Percentiles rank a stretch among this genome's conserved stretches.
These are phyloP conservation scores for Umimayanthus kanabou DNA, from an alignment of 92 coral and sea anemone species.

Conservation along the genomic window DNA sequence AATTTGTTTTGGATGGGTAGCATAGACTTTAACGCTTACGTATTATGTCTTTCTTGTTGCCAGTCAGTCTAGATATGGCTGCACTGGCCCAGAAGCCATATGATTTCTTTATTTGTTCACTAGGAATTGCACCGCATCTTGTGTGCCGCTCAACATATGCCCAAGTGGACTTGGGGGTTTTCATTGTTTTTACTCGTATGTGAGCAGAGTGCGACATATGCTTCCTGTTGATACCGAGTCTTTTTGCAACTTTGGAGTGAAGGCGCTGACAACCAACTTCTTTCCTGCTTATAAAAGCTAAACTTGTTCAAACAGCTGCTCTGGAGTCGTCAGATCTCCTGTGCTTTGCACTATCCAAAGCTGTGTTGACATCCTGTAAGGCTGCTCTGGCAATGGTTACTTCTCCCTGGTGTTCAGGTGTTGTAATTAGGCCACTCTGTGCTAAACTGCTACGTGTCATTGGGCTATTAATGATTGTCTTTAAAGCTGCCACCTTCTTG, in stretches of 20 bases:
- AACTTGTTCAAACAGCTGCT: constrained; percentile 23
- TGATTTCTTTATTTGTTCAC: constrained; percentile 42
- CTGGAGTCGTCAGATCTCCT: constrained; percentile 32
- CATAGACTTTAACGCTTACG: neutral
- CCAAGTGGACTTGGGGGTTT: constrained; percentile 38
- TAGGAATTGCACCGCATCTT: constrained; percentile 43
- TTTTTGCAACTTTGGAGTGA: constrained; percentile 46
- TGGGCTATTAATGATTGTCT: neutral
- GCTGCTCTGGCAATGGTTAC: constrained; percentile 16
- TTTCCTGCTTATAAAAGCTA: constrained; percentile 33
- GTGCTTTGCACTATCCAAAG: constrained; percentile 13
- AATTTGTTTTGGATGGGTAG: constrained; percentile 28
- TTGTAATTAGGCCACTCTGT: constrained; percentile 25
- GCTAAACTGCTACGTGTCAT: neutral
- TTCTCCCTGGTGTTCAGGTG: constrained; percentile 37
- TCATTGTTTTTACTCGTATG: neutral
- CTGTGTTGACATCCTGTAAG: constrained; percentile 1
- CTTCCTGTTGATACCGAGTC: constrained; percentile 25
- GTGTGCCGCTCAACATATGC: constrained; percentile 33
- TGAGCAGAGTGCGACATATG: neutral
- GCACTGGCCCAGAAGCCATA: constrained; percentile 51
- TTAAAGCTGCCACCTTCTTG: neutral
- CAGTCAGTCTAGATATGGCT: constrained; percentile 43
- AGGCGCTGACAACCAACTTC: constrained; percentile 23
- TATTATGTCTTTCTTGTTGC: constrained; percentile 43